Conservation (phyloP, 2,113 vertebrate species). For the Cryptotis parvus region DNA sequence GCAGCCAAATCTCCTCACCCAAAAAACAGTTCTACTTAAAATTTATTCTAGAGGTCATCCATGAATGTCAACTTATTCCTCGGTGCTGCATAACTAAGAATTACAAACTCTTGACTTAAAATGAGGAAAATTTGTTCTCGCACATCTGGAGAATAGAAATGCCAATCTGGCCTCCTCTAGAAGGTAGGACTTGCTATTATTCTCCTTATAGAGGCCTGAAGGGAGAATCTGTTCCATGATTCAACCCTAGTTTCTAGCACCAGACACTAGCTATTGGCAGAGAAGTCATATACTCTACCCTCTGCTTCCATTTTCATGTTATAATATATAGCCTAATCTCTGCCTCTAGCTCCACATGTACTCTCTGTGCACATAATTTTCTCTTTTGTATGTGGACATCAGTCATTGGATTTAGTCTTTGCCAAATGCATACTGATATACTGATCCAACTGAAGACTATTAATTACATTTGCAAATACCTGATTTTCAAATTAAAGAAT, state of each 20-base stretch:
- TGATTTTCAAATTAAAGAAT: background rate
- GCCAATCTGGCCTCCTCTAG: background rate
- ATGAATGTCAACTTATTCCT: background rate
- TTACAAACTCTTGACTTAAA: background rate
- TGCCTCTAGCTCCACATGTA: background rate
- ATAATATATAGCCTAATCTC: background rate
- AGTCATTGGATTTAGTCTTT: background rate
- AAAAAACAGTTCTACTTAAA: too few species aligned
- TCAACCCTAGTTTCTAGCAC: background rate
- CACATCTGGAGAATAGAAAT: background rate
- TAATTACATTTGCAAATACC: background rate
- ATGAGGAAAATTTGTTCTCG: background rate
- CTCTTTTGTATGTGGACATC: background rate
- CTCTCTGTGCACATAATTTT: background rate
- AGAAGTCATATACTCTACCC: background rate
- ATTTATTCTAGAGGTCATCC: background rate
- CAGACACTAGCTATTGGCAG: too few species aligned
- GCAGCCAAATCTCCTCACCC: too few species aligned
- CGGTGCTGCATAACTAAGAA: background rate
- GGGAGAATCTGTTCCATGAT: too few species aligned
- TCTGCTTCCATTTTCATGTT: background rate
- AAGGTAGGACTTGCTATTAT: fast-evolving
- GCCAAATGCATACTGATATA: background rate
- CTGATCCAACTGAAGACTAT: background rate
- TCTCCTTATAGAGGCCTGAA: too few species aligned